These are phyloP conservation scores for Metalampra italica DNA, from an alignment of 2,888 invertebrate species.

Conservation along the genomic window DNA sequence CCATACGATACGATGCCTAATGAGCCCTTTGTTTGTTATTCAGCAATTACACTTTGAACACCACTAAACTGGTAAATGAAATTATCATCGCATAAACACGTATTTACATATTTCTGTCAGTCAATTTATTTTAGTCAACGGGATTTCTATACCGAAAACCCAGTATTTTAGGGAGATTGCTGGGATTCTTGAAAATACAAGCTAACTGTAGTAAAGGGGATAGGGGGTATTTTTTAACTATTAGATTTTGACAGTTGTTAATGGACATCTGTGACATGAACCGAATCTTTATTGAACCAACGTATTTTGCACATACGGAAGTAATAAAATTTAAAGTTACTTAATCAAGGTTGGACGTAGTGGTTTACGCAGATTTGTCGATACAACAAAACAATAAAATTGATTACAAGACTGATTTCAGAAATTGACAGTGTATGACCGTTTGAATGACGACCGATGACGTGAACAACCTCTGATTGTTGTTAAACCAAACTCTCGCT, in stretches of 20 bases:
- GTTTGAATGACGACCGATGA: constrained; percentile 19
- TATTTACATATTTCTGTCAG: no score
- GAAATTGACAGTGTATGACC: no score
- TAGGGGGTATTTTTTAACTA: no score
- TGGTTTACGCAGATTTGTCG: neutral
- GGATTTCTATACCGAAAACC: no score
- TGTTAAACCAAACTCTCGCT: constrained; percentile 33
- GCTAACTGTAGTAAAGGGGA: no score
- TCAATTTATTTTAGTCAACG: no score
- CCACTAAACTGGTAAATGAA: neutral
- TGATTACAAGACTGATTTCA: neutral
- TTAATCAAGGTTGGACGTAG: constrained; percentile 8
- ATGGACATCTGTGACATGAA: neutral
- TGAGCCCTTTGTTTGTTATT: constrained; percentile 40
- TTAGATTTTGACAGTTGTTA: no score
- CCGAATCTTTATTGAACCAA: neutral
- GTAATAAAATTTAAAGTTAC: constrained; percentile 6
- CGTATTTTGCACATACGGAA: constrained; percentile 1
- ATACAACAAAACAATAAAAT: neutral
- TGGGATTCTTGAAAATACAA: no score
- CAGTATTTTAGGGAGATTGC: no score
- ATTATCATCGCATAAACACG: no score
- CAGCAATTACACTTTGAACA: constrained; percentile 1
- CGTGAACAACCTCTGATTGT: constrained; percentile 39
- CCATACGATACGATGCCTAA: constrained; percentile 47